phyloP scores from a whole-genome alignment of 2,888 invertebrate species.

The Venusia cambrica region DNA sequence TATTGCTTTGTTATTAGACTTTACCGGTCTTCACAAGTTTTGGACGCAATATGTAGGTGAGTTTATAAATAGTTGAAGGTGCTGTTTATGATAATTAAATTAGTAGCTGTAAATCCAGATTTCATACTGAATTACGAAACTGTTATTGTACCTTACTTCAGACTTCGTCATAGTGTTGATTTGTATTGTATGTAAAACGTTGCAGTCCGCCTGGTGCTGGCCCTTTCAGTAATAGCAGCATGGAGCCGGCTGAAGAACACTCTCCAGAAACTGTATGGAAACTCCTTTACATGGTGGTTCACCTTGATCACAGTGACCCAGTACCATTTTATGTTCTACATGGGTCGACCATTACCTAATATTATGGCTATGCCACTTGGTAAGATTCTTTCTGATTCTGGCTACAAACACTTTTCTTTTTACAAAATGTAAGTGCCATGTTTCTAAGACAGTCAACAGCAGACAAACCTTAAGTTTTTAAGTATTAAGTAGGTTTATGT shows the following conservation, averaged over 20 bases:
- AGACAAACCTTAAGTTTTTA: slow-evolving; percentile 9
- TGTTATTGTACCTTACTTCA: no score
- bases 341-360: slow-evolving; percentile 96
- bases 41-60: slow-evolving; percentile 94
- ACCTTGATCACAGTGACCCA: slow-evolving; percentile 93
- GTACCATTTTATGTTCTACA: slow-evolving; percentile 99
- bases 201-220: slow-evolving; percentile 91
- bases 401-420: no score
- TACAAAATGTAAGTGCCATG: no score
- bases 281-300: slow-evolving; percentile 90
- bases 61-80: slow-evolving; percentile 34
- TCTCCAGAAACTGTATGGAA: slow-evolving; percentile 89
- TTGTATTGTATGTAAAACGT: slow-evolving; percentile 35
- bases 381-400: no score
- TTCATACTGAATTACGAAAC: no score
- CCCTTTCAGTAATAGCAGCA: slow-evolving; percentile 86
- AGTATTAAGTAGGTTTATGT: no score
- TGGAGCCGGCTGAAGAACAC: slow-evolving; percentile 88
- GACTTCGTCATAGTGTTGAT: no score
- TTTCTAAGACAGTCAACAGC: no score
- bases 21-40: slow-evolving; percentile 89
- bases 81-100: not conserved
- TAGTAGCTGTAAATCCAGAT: not conserved
- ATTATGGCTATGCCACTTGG: slow-evolving; percentile 95
- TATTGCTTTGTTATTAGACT: slow-evolving; percentile 84